These are phyloP conservation scores for Propithecus perrieri DNA, from an alignment of 2,797 vertebrate genomes.

Conservation along the genomic window DNA sequence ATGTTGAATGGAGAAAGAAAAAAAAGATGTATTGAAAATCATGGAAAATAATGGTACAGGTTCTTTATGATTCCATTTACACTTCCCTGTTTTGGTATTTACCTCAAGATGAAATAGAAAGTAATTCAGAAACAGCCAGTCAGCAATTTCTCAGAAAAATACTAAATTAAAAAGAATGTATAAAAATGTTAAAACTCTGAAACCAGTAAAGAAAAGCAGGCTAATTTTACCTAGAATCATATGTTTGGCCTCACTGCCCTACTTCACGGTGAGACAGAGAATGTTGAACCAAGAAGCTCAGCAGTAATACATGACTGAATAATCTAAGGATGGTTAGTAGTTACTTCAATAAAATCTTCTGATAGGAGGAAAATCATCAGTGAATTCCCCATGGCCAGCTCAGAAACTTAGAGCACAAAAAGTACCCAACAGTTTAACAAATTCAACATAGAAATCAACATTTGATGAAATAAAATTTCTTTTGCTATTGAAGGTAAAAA, in stretches of 20 bases:
- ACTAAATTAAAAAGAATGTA: not conserved
- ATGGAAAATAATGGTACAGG: not conserved
- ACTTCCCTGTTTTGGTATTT: not conserved
- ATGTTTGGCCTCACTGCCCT: not conserved
- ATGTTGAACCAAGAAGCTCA: not conserved
- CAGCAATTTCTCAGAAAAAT: not conserved
- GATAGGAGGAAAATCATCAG: not conserved
- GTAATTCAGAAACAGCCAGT: not conserved
- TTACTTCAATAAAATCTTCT: not conserved
- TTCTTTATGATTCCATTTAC: not conserved
- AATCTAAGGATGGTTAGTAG: not conserved
- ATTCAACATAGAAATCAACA: not conserved
- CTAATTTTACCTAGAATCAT: not conserved
- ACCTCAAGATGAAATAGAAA: not conserved
- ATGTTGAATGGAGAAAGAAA: too few relatives aligned
- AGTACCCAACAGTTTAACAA: not conserved
- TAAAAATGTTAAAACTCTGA: not conserved
- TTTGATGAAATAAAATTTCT: not conserved
- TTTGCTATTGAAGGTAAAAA: not conserved
- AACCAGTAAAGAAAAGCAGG: not conserved
- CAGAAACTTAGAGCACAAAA: not conserved
- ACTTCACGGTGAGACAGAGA: not conserved
- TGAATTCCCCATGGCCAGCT: not conserved
- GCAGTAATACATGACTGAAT: not conserved
- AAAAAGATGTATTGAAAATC: not conserved